Conservation (phyloP, 2,113 vertebrate genomes). For the Phyllostomus discolor region DNA sequence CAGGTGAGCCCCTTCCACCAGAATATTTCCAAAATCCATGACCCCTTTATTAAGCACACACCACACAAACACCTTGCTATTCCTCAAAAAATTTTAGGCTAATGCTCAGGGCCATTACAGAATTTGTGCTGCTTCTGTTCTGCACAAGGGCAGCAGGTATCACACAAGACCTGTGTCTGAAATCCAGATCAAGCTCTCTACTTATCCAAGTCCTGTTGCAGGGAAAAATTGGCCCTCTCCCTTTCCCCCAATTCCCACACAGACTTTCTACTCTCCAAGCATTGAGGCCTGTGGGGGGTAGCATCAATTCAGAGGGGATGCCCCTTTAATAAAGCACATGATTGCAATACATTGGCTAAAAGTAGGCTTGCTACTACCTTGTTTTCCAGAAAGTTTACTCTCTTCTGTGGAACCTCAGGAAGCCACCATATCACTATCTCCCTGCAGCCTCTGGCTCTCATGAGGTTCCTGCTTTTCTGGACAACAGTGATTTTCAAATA, state of each 20-base stretch:
- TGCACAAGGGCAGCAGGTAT: not conserved
- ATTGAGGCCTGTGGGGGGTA: not conserved
- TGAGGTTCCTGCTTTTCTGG: not conserved
- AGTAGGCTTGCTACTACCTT: not conserved
- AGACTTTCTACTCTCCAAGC: not conserved
- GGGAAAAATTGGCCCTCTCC: not conserved
- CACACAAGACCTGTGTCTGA: not conserved
- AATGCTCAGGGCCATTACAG: not conserved
- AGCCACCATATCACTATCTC: not conserved
- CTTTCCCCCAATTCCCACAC: not conserved
- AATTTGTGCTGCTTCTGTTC: not conserved
- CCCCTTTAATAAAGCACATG: not conserved
- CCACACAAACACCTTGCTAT: not conserved
- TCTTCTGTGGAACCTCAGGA: not conserved
- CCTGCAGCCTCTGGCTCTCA: not conserved
- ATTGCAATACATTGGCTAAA: not conserved
- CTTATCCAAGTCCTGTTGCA: not conserved
- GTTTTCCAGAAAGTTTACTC: not conserved
- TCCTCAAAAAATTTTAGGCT: constrained; percentile 23
- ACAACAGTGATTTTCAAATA: not conserved
- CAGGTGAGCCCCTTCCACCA: not conserved
- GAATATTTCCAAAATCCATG: not conserved
- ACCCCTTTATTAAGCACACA: not conserved
- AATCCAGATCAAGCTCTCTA: not conserved
- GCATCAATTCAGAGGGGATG: not conserved